Conservation (phyloP, 2,113 vertebrate genomes). For the Scomber japonicus region DNA sequence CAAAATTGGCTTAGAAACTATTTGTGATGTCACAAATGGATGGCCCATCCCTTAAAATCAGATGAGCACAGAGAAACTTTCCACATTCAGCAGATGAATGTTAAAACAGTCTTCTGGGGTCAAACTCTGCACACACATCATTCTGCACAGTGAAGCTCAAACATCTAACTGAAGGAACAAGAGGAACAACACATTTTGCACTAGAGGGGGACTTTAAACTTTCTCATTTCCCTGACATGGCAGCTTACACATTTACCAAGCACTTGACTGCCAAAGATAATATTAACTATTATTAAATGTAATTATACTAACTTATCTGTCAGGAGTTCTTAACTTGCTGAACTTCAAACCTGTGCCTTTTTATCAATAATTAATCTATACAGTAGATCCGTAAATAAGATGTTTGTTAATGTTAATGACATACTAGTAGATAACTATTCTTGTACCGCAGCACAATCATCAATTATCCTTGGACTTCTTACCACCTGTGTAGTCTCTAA, state of each 20-base stretch:
- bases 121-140: too few species aligned
- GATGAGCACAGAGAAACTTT: too few species aligned
- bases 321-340: constrained; percentile 10
- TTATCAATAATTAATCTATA: constrained; percentile 18
- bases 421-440: not conserved
- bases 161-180: too few species aligned
- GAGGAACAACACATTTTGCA: too few species aligned
- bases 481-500: not conserved
- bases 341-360: not conserved
- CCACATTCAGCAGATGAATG: too few species aligned
- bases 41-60: too few species aligned
- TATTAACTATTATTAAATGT: constrained; percentile 20
- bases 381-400: not conserved
- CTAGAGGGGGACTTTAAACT: not conserved
- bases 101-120: too few species aligned
- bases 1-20: too few species aligned
- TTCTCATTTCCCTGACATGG: constrained; percentile 56
- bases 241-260: constrained; percentile 70
- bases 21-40: too few species aligned
- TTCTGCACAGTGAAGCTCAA: too few species aligned
- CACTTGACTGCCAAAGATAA: constrained; percentile 28
- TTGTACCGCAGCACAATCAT: not conserved
- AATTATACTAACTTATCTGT: constrained; percentile 14
- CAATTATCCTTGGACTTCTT: not conserved
- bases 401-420: not conserved